Conservation (phyloP, 2,797 vertebrate genomes). For the Orientallactaga sibirica region DNA sequence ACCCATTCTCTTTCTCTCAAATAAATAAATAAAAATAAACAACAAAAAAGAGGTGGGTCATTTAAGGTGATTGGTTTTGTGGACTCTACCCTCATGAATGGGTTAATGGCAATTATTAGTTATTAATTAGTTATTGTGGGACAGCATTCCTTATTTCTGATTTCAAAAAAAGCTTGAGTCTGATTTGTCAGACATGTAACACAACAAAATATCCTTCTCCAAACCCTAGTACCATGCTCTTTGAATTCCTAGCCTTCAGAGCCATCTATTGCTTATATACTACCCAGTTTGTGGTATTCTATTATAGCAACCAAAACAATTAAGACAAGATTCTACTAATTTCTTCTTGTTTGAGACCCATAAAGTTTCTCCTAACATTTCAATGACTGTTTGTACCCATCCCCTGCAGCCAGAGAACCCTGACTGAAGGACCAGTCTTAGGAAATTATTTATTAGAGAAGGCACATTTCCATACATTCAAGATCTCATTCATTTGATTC, state of each 20-base stretch:
- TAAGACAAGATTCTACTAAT: not conserved
- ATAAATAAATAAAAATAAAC: no score
- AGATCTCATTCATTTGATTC: not conserved
- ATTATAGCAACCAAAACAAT: not conserved
- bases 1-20: no score
- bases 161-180: not conserved
- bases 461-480: not conserved
- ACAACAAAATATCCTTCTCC: not conserved
- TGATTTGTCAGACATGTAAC: not conserved
- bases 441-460: conserved; percentile 43
- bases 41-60: not conserved
- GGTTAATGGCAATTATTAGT: not conserved
- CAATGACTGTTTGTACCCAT: conserved; percentile 26
- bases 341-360: not conserved
- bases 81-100: not conserved
- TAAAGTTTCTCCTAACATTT: conserved; percentile 51
- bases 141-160: not conserved
- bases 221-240: not conserved
- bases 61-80: not conserved
- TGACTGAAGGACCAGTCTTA: not conserved
- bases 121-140: no score
- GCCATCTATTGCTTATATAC: not conserved
- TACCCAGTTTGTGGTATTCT: not conserved
- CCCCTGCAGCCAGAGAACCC: not conserved
- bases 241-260: not conserved